Evolutionary conservation across 2,113 vertebrate genomes (phyloP).

Genomic region (Eulacestoma nigropectus): DNA sequence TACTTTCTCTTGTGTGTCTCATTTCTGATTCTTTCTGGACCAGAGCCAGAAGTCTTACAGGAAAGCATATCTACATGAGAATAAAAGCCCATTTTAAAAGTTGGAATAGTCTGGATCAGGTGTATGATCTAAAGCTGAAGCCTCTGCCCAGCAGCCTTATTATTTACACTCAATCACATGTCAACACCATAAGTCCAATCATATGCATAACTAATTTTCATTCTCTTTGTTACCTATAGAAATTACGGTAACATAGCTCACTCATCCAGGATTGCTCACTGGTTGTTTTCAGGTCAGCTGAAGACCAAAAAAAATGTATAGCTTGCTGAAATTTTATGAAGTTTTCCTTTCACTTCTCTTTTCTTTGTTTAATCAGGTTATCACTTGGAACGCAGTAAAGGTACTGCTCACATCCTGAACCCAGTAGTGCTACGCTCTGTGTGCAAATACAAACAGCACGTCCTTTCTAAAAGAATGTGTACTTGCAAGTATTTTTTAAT

Average conservation of each 20-base stretch:
- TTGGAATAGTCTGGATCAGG: background rate
- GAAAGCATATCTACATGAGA: background rate
- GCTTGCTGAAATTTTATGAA: background rate
- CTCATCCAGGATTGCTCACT: background rate
- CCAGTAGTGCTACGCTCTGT: background rate
- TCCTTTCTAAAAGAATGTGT: background rate
- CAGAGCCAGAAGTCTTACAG: background rate
- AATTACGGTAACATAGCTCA: background rate
- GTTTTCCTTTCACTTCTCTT: background rate
- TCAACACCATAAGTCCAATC: background rate
- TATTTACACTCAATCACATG: background rate
- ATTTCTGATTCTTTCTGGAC: background rate
- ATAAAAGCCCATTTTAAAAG: constrained; percentile 7
- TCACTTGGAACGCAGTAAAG: background rate
- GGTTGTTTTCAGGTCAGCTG: background rate
- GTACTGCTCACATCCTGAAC: background rate
- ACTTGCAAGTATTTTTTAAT: background rate
- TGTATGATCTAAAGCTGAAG: background rate
- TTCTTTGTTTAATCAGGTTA: background rate
- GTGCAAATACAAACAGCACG: background rate
- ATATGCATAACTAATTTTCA: background rate
- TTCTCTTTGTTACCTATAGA: background rate
- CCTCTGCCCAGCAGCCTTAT: background rate
- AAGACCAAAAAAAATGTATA: background rate
- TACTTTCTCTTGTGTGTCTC: background rate